Evolutionary conservation across 2,888 invertebrate genomes (phyloP).

Genomic region (Lasius fuliginosus): DNA sequence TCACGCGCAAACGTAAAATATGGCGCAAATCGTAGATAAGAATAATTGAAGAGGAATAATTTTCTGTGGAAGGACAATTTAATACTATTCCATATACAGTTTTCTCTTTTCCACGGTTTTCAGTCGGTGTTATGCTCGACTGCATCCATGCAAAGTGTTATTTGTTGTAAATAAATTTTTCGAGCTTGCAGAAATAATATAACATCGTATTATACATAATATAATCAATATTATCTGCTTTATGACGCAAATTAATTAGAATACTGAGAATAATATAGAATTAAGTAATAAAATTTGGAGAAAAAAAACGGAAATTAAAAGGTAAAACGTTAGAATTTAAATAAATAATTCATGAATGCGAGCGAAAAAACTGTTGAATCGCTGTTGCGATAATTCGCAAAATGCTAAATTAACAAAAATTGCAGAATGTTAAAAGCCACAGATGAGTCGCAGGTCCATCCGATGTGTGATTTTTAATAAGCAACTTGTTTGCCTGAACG

Average conservation of each 20-base stretch:
- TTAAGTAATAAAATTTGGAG: not conserved
- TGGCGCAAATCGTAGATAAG: constrained; percentile 34
- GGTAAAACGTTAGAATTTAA: not conserved
- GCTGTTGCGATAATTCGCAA: not conserved
- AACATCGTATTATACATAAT: not conserved
- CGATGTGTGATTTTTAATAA: constrained; percentile 38
- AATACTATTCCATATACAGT: not conserved
- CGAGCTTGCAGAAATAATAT: not conserved
- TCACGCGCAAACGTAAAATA: constrained; percentile 41
- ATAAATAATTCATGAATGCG: constrained; percentile 1
- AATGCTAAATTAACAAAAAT: not conserved
- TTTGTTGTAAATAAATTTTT: not conserved
- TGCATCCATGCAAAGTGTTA: not conserved
- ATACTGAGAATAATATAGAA: not conserved
- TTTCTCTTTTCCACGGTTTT: not conserved
- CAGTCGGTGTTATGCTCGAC: not conserved
- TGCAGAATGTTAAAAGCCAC: not conserved
- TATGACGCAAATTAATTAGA: not conserved
- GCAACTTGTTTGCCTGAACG: constrained; percentile 34
- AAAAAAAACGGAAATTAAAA: too few relatives aligned
- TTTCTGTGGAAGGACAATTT: constrained; percentile 7
- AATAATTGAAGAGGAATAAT: constrained; percentile 22
- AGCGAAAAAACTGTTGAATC: not conserved
- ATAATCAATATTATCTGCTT: not conserved
- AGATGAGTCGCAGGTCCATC: not conserved